Evolutionary conservation across 1,140 invertebrate species (phyloP), one percentile per base, ranked within the genome.

Genomic region (Oedothorax gibbosus): DNA sequence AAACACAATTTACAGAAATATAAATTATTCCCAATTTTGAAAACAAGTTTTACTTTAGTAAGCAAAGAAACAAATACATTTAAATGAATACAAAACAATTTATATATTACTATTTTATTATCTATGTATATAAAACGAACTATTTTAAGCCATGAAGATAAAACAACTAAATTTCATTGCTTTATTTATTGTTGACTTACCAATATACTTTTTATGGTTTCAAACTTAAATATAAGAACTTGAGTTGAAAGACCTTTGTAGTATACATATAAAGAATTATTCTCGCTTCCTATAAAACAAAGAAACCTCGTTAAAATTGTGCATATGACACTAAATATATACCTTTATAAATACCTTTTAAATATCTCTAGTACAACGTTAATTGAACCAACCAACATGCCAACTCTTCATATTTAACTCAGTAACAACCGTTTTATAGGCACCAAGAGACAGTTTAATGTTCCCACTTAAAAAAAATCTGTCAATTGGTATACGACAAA

Each of bases 201-300:
- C 78, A 97, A 89, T 85, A 96, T 93, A 88, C 94, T 96, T 87
- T 94, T 92, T 49, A 94, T 93, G 12, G 95, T 93, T 87, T 97
- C 96, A 92, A 98, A 98, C 88, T 96, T 95, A 89, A 96, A 97
- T 71, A 93, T 95, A 87, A 98, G 94, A 71, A 98, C 90, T 87
- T 96, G 96, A 88, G 96, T 95, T 10, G 95, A 94, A 35, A 99
- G 90, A 12, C 96, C 96, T 89, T 97, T 95, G 89, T 98, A 98
- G 90, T 98, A 99, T 73, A 99, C 92, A 90, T 97, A 98, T 3
- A 99, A 91, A 2, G 96, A 94, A 90, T 98, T 98, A 89, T 98
- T 98, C 91, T 99, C 97, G 14, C 96, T 98, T 20, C 91, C 91
- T 91, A 86, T 6, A 89, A 88, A 82, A 82, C 10, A 73, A 53